A percentile compares a stretch with the other conserved stretches of the same genome.
Evolutionary conservation across 2,797 vertebrate genomes (phyloP).

Genomic region (Buphagus erythrorhynchus): DNA sequence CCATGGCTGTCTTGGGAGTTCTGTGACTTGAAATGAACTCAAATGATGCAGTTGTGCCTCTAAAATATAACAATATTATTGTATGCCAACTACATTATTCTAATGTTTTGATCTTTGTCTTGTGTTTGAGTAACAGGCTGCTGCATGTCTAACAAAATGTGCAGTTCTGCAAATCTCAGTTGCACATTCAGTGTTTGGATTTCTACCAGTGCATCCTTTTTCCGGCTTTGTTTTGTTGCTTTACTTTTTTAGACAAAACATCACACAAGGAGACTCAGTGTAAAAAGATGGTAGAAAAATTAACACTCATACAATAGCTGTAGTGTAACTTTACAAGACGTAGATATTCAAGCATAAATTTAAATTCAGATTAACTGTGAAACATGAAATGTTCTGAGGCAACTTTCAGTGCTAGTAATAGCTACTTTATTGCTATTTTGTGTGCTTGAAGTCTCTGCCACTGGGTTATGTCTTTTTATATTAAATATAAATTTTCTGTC

Average conservation of each 20-base stretch:
- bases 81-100: neutral
- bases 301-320: neutral
- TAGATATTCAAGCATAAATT: neutral
- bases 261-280: neutral
- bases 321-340: neutral
- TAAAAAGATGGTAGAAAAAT: neutral
- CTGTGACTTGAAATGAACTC: neutral
- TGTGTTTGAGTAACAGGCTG: neutral
- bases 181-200: neutral
- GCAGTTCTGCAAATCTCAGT: neutral
- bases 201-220: neutral
- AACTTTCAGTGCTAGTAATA: neutral
- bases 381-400: neutral
- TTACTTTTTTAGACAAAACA: neutral
- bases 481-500: neutral
- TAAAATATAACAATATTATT: neutral
- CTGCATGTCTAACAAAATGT: neutral
- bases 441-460: neutral
- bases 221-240: neutral
- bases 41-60: neutral
- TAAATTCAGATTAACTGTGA: neutral
- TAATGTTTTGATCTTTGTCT: neutral
- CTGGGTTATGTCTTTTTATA: neutral
- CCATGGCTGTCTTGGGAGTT: neutral
- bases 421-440: neutral